These are phyloP conservation scores for Sesamia nonagrioides DNA, from an alignment of 1,140 invertebrate genomes.

Conservation along the genomic window DNA sequence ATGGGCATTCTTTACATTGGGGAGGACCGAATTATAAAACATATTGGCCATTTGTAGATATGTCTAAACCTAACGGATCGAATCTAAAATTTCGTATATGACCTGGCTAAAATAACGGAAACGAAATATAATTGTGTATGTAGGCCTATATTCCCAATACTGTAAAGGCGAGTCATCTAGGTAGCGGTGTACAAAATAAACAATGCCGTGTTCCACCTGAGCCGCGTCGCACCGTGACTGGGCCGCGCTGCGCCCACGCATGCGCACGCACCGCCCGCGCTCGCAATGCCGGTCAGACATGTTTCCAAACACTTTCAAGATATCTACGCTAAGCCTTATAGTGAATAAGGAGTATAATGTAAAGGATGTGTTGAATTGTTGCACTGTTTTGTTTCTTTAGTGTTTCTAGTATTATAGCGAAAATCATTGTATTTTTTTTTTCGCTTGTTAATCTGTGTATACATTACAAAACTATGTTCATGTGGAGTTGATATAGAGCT, in stretches of 20 bases:
- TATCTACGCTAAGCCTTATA: constrained; percentile 3
- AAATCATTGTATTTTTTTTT: too few species aligned
- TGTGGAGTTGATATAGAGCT: background rate
- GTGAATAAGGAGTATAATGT: background rate
- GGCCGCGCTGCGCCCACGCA: constrained; percentile 55
- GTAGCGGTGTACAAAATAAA: constrained; percentile 49
- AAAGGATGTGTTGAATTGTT: constrained; percentile 20
- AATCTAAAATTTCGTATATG: background rate
- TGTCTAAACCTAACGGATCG: too few species aligned
- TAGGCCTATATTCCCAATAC: constrained; percentile 25
- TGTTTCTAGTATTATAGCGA: constrained; percentile 44
- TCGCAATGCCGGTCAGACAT: constrained; percentile 60
- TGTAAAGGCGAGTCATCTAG: constrained; percentile 29
- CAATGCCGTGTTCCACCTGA: constrained; percentile 34
- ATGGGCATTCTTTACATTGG: background rate
- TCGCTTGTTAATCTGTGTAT: too few species aligned
- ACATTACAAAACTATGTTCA: too few species aligned
- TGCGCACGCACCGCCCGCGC: constrained; percentile 52
- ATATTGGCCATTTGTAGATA: too few species aligned
- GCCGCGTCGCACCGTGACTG: constrained; percentile 48
- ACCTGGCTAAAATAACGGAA: background rate
- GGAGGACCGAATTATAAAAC: background rate
- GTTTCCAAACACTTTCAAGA: constrained; percentile 61
- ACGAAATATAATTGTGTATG: background rate
- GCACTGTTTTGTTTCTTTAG: background rate